Evolutionary conservation across 2,113 vertebrate species (phyloP), one percentile per base, ranked within the genome.

Genomic region (Rhombomys opimus): DNA sequence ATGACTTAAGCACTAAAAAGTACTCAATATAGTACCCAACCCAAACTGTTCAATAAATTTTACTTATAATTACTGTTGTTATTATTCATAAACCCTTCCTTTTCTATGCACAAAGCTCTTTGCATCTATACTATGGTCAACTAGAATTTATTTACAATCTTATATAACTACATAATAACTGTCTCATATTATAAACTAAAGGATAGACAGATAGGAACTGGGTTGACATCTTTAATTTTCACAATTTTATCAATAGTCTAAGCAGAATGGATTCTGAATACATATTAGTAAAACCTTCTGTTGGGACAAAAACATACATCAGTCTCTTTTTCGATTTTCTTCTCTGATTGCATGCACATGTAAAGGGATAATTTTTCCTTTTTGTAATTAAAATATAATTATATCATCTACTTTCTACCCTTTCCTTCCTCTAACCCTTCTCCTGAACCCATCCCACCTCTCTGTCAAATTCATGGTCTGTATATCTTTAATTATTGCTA

Each of bases 51-150:
- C 80, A 85, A 35, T 80, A 94, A 90, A 70, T 70, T 27, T 67
- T 88, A 91, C 22, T 93, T 91, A 80, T 46, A 63, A 75, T 95
- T 90, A 63, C 20, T 68, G 46, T 7, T 90, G 32, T 67, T 94
- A 80, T 35, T 95, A 80, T 35, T 95, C 32, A 81, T 22, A 73
- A 72, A 91, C 76, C 38, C 72, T 95, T 94, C 54, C 35, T 89
- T 30, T 90, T 96, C 81, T 61, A 89, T 67, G 59, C 81, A 61
- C 61, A 91, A 92, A 94, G 67, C 73, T 93, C 84, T 94, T 96
- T 59, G 59, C 32, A 86, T 87, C n/a, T 77, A 54, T 46, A 85
- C 2, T 46, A 18, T 17, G 10, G 77, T 94, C 65, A 52, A 22
- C 38, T 86, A 57, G 41, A 67, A 77, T 92, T 96, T 94, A 95